phyloP scores from a whole-genome alignment of 2,888 invertebrate species.

The Agrotis segetum region DNA sequence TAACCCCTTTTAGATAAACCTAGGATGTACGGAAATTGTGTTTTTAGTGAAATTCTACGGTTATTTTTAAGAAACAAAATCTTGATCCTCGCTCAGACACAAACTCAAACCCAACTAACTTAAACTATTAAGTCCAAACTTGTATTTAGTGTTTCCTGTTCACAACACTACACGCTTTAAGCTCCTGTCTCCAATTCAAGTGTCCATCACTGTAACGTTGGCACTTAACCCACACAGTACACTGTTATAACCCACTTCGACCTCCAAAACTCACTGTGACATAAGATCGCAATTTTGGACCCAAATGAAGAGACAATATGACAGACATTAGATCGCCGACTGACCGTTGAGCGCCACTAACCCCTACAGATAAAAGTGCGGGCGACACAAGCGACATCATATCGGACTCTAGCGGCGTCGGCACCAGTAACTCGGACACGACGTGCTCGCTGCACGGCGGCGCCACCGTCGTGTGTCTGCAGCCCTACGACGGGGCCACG shows the following conservation, averaged over 20 bases:
- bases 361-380: slow-evolving; percentile 96
- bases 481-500: slow-evolving; percentile 94
- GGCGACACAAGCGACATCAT: slow-evolving; percentile 97
- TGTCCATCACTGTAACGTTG: slow-evolving; percentile 36
- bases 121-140: slow-evolving; percentile 7
- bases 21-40: slow-evolving; percentile 63
- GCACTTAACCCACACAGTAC: slow-evolving; percentile 44
- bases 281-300: slow-evolving; percentile 18
- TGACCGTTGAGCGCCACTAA: slow-evolving; percentile 71
- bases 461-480: slow-evolving; percentile 96
- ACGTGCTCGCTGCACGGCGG: slow-evolving; percentile 94
- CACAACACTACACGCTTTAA: slow-evolving; percentile 55
- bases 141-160: slow-evolving; percentile 27
- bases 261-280: slow-evolving; percentile 10
- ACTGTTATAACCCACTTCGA: slow-evolving; percentile 22
- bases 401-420: slow-evolving; percentile 97
- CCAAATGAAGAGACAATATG: slow-evolving; percentile 10
- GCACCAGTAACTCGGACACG: slow-evolving; percentile 96
- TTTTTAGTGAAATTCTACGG: slow-evolving; percentile 32
- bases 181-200: slow-evolving; percentile 19
- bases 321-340: slow-evolving; percentile 45
- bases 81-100: slow-evolving; percentile 6
- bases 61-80: slow-evolving; percentile 44
- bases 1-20: slow-evolving; percentile 68
- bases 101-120: neutral